Evolutionary conservation across 1,140 invertebrate genomes (phyloP), one percentile per base, ranked within the genome.

Genomic region (Orius insidiosus): DNA sequence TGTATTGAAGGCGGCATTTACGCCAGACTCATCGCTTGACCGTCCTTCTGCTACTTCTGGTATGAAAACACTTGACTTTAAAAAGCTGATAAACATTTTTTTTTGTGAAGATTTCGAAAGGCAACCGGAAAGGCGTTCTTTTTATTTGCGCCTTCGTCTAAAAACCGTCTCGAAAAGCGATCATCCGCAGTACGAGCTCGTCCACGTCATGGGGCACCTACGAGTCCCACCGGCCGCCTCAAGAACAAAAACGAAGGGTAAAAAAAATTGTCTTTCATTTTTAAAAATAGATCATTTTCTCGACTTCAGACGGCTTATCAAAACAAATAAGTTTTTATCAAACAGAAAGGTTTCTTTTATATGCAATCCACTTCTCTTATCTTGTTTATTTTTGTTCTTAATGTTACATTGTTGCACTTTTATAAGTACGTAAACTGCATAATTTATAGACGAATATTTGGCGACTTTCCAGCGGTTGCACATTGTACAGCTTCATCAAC

Each of bases 1-100:
- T 5, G 71, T 75, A 45, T 64, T 94, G 13, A 70, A 70, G 32
- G 67, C 71, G 37, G 75, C 81, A 54, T 61, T 90, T 7, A 73
- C 66, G 45, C 70, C 71, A 0, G 67, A 64, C 8, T 16, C 33
- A 2, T 15, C 38, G 2, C 19, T 7, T n/a, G 46, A 15, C 32
- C 50, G 41, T 8, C 41, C 41, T n/a, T 43, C 41, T 2, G 30
- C 41, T 24, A 24, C 41, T 15, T 10, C 11, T 18, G 11, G 11
- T 18, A 13, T 15, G 3, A 4, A 36, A 15, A 15, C 14, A 3
- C n/a, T 5, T 36, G 3, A 9, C 9, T 11, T 36, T 4, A 36
- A 11, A n/a, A 13, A 11, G 9, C 9, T 9, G 9, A 15, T 36
- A 11, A 11, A 15, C 14, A 36, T 4, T 15, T 36, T 11, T 9